A percentile compares a stretch with the other conserved stretches of the same genome.
These are phyloP conservation scores for Propithecus perrieri DNA, from an alignment of 2,797 vertebrate species.

Conservation along the genomic window DNA sequence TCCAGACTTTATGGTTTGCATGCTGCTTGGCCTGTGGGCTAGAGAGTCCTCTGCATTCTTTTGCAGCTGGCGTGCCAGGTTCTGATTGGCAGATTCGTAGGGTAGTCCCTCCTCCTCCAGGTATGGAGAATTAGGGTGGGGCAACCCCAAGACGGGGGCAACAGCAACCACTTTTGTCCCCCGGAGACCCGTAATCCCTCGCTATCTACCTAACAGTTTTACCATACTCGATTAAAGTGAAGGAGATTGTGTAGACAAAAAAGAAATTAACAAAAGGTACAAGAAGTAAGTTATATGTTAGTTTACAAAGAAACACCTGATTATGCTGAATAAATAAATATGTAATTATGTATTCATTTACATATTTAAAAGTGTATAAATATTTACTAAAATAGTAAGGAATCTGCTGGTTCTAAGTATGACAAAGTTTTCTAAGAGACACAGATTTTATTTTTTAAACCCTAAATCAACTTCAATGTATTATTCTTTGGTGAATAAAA, in stretches of 20 bases:
- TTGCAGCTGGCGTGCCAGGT: too few relatives aligned
- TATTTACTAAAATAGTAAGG: neutral
- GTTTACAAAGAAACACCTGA: neutral
- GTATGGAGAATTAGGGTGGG: too few relatives aligned
- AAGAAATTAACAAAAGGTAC: neutral
- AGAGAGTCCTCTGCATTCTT: too few relatives aligned
- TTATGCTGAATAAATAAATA: neutral
- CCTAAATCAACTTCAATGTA: neutral
- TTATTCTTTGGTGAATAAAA: neutral
- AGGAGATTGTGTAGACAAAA: neutral
- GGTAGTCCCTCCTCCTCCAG: too few relatives aligned
- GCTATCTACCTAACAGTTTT: neutral
- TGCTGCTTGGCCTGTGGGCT: too few relatives aligned
- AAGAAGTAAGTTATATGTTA: neutral
- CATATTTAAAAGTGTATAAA: neutral
- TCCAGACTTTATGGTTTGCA: too few relatives aligned
- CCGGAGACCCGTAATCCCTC: too few relatives aligned
- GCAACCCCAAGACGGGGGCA: too few relatives aligned
- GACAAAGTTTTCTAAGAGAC: neutral
- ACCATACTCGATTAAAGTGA: neutral
- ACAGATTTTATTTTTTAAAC: neutral
- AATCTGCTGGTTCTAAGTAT: neutral
- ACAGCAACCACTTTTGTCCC: too few relatives aligned
- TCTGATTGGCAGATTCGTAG: too few relatives aligned
- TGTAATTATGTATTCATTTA: neutral